Base-by-base conservation (phyloP, 2,888 invertebrate species). In the Erannis defoliaria region DNA sequence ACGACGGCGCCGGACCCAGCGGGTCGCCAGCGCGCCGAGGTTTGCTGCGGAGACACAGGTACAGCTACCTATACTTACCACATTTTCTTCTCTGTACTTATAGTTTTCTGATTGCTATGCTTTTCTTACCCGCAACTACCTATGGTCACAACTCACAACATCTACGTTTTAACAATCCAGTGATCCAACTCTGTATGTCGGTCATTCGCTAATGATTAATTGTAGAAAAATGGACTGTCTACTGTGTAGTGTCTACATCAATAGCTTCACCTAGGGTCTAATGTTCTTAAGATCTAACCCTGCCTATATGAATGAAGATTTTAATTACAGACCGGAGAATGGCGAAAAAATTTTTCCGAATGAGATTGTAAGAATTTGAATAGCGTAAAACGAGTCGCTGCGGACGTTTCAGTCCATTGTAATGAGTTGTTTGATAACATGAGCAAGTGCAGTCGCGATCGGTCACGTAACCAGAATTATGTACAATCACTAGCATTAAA, bases 11-110 rank as follows among this genome's bases (percentile, higher is more conserved):
- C 19, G 94, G 94, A 16, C 94, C 94, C 58, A 94, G 94, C 56
- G 95, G 94, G 31, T 95, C 95, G 16, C 95, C 95, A 12, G 94
- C 94, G 19, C 83, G 95, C 55, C 91, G 95, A 8, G 90, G 93
- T n/a, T 74, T 93, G 56, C 86, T 93, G 37, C 83, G 93, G 19
- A 83, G 92, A 64, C 90, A 93, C 89, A 85, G 94, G 94, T 91
- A 79, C 43, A n/a, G n/a, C 19, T 37, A 55, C 31, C 9, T 26
- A 1, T 23, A n/a, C 38, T 29, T 45, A 38, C 50, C 19, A 33
- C 31, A 29, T 45, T 45, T 29, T 45, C 10, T 45, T 18, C 9
- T 1, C 29, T 10, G 10, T 23, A 6, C n/a, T 45, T 14, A 10
- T 5, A 6, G 5, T 1, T 8, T 19, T 40, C n/a, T n/a, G n/a